Conservation (phyloP, 2,797 vertebrate genomes). For the Poeciliopsis paucimaculata region DNA sequence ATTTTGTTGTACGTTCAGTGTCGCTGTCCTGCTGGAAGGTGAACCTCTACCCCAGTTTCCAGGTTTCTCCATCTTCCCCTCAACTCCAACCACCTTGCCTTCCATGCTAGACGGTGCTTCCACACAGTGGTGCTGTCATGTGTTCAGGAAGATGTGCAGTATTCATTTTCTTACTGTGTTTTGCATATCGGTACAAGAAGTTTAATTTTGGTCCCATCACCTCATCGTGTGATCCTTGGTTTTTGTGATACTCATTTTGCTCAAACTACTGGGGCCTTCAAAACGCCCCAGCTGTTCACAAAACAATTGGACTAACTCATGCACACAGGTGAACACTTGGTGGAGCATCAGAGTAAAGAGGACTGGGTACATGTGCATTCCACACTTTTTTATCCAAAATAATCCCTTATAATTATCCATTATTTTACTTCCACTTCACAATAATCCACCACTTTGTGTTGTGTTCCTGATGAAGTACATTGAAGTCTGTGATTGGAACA, state of each 20-base stretch:
- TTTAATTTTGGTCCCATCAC: not conserved
- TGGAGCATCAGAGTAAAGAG: not conserved
- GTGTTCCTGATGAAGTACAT: not conserved
- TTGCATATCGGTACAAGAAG: not conserved
- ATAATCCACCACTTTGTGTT: not conserved
- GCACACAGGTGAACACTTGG: not conserved
- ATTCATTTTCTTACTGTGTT: not conserved
- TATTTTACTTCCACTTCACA: not conserved
- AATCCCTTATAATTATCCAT: not conserved
- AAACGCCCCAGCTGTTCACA: not conserved
- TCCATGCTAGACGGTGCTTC: too few species aligned
- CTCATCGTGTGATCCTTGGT: not conserved
- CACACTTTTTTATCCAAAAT: not conserved
- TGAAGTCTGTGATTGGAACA: not conserved
- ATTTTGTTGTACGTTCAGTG: not conserved
- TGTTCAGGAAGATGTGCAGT: not conserved
- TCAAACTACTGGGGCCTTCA: not conserved
- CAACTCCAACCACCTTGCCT: not conserved
- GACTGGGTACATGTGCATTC: not conserved
- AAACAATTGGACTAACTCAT: not conserved
- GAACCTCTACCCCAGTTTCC: not conserved
- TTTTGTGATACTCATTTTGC: not conserved
- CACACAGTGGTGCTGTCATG: not conserved
- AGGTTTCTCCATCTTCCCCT: not conserved
- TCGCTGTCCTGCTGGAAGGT: not conserved